Percentiles rank a stretch among this genome's conserved stretches.
Conservation (phyloP, 92 coral and sea anemone genomes). For the Paramuricea clavata region DNA sequence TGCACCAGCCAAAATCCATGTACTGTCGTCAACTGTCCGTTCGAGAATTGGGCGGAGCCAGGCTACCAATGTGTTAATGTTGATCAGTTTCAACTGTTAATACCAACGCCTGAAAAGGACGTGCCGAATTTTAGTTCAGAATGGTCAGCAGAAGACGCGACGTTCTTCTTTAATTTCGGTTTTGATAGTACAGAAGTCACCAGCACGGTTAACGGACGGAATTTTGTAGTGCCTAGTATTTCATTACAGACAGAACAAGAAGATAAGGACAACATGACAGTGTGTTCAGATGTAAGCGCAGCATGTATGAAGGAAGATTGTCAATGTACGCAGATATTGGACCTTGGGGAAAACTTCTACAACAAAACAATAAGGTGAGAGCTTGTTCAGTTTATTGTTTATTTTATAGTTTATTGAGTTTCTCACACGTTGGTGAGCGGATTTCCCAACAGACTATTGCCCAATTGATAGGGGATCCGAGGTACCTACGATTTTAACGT, state of each 20-base stretch:
- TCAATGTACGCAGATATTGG: not conserved
- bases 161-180: constrained; percentile 63
- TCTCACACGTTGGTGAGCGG: too few species aligned
- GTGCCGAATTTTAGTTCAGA: constrained; percentile 45
- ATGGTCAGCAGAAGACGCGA: not conserved
- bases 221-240: constrained; percentile 56
- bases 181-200: constrained; percentile 61
- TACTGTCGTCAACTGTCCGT: constrained; percentile 71
- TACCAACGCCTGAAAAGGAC: constrained; percentile 43
- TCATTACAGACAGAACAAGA: constrained; percentile 57
- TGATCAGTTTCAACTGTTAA: constrained; percentile 36
- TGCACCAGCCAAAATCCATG: constrained; percentile 28
- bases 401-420: too few species aligned
- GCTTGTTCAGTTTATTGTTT: too few species aligned
- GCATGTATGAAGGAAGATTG: not conserved
- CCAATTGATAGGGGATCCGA: too few species aligned
- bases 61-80: constrained; percentile 46
- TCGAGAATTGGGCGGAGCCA: constrained; percentile 2
- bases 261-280: not conserved
- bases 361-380: too few species aligned
- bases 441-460: too few species aligned
- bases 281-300: not conserved
- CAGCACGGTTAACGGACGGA: constrained; percentile 67
- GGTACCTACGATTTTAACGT: too few species aligned
- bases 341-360: too few species aligned